Base-by-base conservation (phyloP, 2,888 invertebrate species). In the Nowickia ferox region DNA sequence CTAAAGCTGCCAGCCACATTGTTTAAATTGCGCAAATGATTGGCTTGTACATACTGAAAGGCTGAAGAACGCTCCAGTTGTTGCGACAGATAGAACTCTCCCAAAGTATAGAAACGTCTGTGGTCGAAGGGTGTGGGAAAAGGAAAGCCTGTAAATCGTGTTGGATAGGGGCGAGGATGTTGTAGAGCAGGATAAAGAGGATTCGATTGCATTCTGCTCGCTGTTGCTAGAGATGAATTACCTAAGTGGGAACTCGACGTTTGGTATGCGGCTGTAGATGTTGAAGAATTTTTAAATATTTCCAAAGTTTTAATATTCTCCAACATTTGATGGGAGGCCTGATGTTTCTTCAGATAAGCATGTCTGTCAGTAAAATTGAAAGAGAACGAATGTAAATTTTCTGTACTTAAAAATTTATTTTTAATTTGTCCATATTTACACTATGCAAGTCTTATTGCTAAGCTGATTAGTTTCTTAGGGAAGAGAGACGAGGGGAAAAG, bases 321-420 rank as follows among this genome's bases (percentile, higher is more conserved):
- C 55, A 92, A 74, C 90, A 92, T 91, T 85, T 93, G 92, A 88
- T 93, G 93, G 3, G 92, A 93, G 15, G 90, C 89, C 68, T 92
- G 89, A 83, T 93, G 93, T 88, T 95, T 95, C 89, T 94, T 94
- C 2, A 95, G 89, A 87, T 95, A 95, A 17, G 93, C 92, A 80
- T 92, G 92, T 65, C 93, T 93, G 66, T 8, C 57, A 69, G 3
- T 11, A 22, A 66, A 44, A 72, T 55, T 38, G 9, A 30, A 40
- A 38, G 38, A 0, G 55, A 2, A 48, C 6, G 30, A 68, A 30
- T 15, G 44, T 53, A 57, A 38, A 66, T 40, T 15, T 17, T 19
- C 17, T 17, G 38, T 0, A 10, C 11, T 48, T 0, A 48, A 48
- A 68, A 19, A 1, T 11, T 57, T 13, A 1, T 19, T 48, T 19